Percentiles rank a stretch among this genome's conserved stretches.
Evolutionary conservation across 2,888 invertebrate species (phyloP).

Genomic region (Diaprepes abbreviatus): DNA sequence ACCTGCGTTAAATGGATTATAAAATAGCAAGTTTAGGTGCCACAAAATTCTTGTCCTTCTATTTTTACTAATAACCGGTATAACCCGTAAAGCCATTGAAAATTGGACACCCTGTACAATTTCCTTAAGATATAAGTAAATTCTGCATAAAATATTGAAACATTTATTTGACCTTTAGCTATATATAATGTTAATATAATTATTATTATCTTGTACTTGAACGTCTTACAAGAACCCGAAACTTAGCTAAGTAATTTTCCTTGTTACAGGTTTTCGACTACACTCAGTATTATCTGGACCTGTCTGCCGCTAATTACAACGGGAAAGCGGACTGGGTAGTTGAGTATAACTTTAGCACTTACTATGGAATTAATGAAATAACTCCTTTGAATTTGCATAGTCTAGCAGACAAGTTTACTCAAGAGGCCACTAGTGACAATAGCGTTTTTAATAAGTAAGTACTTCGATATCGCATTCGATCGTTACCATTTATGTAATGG

Average conservation of each 20-base stretch:
- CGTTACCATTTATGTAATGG: conserved; percentile 10
- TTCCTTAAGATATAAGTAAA: too few relatives aligned
- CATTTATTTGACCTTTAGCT: too few relatives aligned
- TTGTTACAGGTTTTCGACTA: conserved; percentile 84
- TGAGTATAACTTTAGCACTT: conserved; percentile 88
- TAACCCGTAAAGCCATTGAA: too few relatives aligned
- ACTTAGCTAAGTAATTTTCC: conserved; percentile 22
- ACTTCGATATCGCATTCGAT: too few relatives aligned
- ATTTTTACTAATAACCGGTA: too few relatives aligned
- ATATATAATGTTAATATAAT: too few relatives aligned
- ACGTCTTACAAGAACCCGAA: neutral
- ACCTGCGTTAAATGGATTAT: too few relatives aligned
- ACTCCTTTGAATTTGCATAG: conserved; percentile 83
- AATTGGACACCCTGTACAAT: too few relatives aligned
- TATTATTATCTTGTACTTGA: neutral
- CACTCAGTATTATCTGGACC: conserved; percentile 90
- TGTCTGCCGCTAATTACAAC: conserved; percentile 75
- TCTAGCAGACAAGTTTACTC: conserved; percentile 85
- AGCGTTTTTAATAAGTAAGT: conserved; percentile 81
- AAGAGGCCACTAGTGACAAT: conserved; percentile 66
- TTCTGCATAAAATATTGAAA: too few relatives aligned
- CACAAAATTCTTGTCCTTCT: too few relatives aligned
- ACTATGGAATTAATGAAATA: conserved; percentile 83
- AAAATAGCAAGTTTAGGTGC: too few relatives aligned
- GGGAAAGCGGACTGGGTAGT: conserved; percentile 79